A percentile compares a stretch with the other conserved stretches of the same genome.
phyloP scores from a whole-genome alignment of 2,888 invertebrate species.

The Alviniconcha strummeri region DNA sequence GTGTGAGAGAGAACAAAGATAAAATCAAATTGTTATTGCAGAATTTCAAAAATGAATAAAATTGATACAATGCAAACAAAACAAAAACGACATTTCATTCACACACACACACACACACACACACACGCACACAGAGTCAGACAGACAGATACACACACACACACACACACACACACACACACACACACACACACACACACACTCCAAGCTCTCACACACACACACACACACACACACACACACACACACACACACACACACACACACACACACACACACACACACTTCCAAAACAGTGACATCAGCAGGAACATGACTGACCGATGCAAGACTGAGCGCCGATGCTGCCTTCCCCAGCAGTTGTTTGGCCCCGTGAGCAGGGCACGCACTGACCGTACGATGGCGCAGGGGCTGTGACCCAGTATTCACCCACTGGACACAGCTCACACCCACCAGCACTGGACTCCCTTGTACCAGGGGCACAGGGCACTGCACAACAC shows the following conservation, averaged over 20 bases:
- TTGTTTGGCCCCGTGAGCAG: conserved; percentile 28
- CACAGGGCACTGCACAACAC: conserved; percentile 33
- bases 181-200: no score
- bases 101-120: conserved; percentile 15
- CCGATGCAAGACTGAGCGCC: conserved; percentile 29
- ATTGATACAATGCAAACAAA: no score
- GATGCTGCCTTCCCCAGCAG: conserved; percentile 21
- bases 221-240: no score
- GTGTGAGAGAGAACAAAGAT: neutral
- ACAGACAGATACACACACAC: neutral
- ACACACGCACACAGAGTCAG: neutral
- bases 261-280: no score
- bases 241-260: no score
- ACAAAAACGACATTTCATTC: no score
- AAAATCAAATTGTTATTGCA: neutral
- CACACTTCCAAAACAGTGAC: no score
- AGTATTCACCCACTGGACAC: conserved; percentile 36
- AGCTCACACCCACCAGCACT: conserved; percentile 24
- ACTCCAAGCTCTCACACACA: no score
- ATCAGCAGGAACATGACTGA: neutral
- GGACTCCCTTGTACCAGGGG: conserved; percentile 26
- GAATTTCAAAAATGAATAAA: neutral
- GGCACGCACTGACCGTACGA: conserved; percentile 24
- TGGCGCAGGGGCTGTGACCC: conserved; percentile 8
- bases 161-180: conserved; percentile 10